These are phyloP conservation scores for Phenacoccus solenopsis DNA, from an alignment of 1,140 invertebrate genomes.

Conservation along the genomic window DNA sequence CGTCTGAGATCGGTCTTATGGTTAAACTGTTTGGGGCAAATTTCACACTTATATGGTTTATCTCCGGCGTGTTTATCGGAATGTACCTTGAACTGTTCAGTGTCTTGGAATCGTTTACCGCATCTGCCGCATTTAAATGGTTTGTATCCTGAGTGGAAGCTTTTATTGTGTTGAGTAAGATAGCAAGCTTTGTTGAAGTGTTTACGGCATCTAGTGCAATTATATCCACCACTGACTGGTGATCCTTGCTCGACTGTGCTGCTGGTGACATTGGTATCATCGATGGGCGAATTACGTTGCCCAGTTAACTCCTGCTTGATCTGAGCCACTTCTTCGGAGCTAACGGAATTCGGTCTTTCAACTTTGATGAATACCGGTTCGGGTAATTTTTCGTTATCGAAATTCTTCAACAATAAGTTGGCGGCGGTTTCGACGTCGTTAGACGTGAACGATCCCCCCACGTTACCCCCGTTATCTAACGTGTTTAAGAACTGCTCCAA, in stretches of 20 bases:
- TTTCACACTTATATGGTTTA: conserved; percentile 77
- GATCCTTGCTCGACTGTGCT: conserved; percentile 14
- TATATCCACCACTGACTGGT: not conserved
- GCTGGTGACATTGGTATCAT: not conserved
- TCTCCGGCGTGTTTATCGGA: conserved; percentile 62
- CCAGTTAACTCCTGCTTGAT: not conserved
- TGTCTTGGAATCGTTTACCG: conserved; percentile 64
- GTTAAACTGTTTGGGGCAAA: conserved; percentile 78
- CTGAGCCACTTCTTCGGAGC: not conserved
- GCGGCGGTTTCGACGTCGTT: conserved; percentile 22
- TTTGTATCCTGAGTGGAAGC: conserved; percentile 72
- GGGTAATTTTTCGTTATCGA: not conserved
- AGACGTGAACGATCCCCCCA: conserved; percentile 26
- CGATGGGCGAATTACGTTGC: not conserved
- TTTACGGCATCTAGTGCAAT: conserved; percentile 68
- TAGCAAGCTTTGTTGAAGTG: conserved; percentile 76
- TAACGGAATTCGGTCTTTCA: not conserved
- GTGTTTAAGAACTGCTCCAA: not conserved
- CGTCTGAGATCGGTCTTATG: conserved; percentile 83
- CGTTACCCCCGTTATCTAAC: conserved; percentile 22
- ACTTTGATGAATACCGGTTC: not conserved
- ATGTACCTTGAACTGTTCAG: conserved; percentile 53
- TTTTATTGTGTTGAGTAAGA: conserved; percentile 78
- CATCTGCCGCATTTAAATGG: conserved; percentile 72
- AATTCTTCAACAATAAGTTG: conserved; percentile 19